Evolutionary conservation across 2,797 vertebrate species (phyloP).

Genomic region (Cyclopterus lumpus): DNA sequence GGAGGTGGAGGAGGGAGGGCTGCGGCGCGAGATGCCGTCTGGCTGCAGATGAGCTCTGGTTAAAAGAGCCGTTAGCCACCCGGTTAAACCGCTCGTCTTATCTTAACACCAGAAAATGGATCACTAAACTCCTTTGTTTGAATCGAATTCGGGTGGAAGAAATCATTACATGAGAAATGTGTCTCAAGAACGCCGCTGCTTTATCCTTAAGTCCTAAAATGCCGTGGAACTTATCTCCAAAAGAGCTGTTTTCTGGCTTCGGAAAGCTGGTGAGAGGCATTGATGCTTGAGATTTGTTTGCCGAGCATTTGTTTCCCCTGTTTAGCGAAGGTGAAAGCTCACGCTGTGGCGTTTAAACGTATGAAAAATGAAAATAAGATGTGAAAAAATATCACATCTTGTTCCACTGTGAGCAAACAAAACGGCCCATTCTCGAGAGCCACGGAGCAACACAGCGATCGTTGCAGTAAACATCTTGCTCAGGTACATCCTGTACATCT

Average conservation of each 20-base stretch:
- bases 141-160: conserved; percentile 57
- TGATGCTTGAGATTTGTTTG: not conserved
- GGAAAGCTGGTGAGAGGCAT: conserved; percentile 12
- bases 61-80: conserved; percentile 53
- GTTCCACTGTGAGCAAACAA: conserved; percentile 20
- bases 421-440: conserved; percentile 9
- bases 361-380: too few relatives aligned
- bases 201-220: conserved; percentile 26
- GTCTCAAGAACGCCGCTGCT: conserved; percentile 25
- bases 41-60: conserved; percentile 64
- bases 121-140: conserved; percentile 64
- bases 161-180: conserved; percentile 54
- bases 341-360: not conserved
- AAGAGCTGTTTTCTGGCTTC: conserved; percentile 20
- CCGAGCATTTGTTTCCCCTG: conserved; percentile 8
- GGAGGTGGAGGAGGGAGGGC: not conserved
- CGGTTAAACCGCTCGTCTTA: conserved; percentile 58
- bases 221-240: conserved; percentile 24
- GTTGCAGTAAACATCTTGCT: conserved; percentile 1
- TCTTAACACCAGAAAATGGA: conserved; percentile 65
- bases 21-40: conserved; percentile 41
- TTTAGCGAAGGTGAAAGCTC: conserved; percentile 22
- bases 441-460: not conserved
- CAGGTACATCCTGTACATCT: not conserved
- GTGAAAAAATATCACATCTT: not conserved